Evolutionary conservation across 2,888 invertebrate species (phyloP).

Genomic region (Cheilosia variabilis): DNA sequence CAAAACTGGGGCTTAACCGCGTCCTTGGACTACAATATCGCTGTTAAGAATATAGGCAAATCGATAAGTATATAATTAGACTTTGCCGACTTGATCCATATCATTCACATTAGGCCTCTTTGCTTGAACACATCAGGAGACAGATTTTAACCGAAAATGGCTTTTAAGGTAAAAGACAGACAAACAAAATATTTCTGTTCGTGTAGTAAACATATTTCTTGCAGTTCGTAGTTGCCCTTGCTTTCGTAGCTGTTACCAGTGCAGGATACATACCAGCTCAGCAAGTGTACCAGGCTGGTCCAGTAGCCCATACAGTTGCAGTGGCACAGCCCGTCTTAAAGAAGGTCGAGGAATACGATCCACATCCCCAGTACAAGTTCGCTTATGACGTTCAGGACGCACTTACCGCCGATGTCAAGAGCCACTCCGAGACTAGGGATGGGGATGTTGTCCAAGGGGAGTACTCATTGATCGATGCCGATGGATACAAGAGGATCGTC

Average conservation of each 20-base stretch:
- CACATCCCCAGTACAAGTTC: conserved; percentile 80
- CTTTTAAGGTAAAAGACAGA: too few relatives aligned
- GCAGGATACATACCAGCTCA: conserved; percentile 76
- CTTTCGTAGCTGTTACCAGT: conserved; percentile 80
- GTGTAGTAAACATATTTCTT: not conserved
- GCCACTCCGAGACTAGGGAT: conserved; percentile 81
- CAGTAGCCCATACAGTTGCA: conserved; percentile 24
- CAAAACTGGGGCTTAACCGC: too few relatives aligned
- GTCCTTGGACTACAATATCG: not conserved
- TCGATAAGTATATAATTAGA: conserved; percentile 43
- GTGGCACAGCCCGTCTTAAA: conserved; percentile 62
- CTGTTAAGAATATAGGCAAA: not conserved
- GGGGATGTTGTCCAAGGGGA: conserved; percentile 82
- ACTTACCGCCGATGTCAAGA: conserved; percentile 82
- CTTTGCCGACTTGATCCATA: conserved; percentile 4
- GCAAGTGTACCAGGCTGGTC: conserved; percentile 75
- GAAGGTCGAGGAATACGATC: conserved; percentile 75
- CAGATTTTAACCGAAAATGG: too few relatives aligned
- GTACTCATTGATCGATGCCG: conserved; percentile 82
- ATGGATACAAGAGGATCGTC: conserved; percentile 81
- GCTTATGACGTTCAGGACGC: conserved; percentile 81
- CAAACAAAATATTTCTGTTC: too few relatives aligned
- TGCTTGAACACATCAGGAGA: conserved; percentile 10
- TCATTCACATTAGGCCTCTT: conserved; percentile 47
- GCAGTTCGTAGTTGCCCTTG: conserved; percentile 80